These are phyloP conservation scores for Pedionomus torquatus DNA, from an alignment of 2,113 vertebrate genomes.

Conservation along the genomic window DNA sequence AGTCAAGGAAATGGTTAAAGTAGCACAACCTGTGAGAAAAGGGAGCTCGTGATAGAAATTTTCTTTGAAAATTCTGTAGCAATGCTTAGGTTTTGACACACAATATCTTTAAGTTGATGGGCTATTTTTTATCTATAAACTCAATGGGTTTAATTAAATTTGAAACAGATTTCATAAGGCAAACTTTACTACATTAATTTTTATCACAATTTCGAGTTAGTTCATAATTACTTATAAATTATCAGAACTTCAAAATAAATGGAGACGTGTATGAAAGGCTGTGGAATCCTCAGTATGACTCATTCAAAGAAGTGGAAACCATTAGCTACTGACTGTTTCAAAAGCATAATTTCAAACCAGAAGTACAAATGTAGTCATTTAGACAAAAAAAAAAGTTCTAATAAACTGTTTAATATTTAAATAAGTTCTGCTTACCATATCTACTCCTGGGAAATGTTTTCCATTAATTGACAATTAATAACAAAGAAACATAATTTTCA, in stretches of 20 bases:
- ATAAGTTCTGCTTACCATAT: not conserved
- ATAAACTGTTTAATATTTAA: not conserved
- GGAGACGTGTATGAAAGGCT: not conserved
- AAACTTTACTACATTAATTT: not conserved
- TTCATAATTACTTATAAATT: not conserved
- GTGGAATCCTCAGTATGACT: not conserved
- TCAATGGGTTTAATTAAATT: not conserved
- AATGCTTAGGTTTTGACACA: not conserved
- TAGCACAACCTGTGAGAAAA: not conserved
- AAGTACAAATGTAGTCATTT: not conserved
- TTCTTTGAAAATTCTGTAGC: not conserved
- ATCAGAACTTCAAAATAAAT: not conserved
- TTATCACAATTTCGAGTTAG: not conserved
- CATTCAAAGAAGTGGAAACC: not conserved
- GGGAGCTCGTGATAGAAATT: not conserved
- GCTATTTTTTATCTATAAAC: not conserved
- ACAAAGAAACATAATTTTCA: not conserved
- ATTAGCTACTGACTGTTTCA: not conserved
- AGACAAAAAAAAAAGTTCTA: not conserved
- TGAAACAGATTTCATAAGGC: not conserved
- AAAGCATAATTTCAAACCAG: not conserved
- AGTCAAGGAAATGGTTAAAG: not conserved
- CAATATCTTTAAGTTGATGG: not conserved
- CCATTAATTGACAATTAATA: not conserved
- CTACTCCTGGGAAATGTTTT: not conserved